Evolutionary conservation across 2,888 invertebrate genomes (phyloP).

Genomic region (Sthenelais limicola): DNA sequence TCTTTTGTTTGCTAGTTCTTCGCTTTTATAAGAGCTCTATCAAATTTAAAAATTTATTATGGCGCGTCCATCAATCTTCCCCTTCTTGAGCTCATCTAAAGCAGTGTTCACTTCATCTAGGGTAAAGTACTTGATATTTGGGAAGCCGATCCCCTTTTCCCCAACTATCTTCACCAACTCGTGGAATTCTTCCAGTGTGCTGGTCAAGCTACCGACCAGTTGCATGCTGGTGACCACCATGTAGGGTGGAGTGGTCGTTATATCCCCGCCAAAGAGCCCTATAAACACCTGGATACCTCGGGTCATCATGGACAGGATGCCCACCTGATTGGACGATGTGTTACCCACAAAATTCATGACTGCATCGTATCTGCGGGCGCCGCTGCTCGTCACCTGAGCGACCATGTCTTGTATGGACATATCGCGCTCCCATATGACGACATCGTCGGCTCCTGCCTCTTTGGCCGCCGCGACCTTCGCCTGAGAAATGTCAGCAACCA

Average conservation of each 20-base stretch:
- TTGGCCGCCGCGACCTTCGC: constrained; percentile 2
- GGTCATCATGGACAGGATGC: neutral
- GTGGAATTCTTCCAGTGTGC: neutral
- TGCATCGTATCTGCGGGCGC: neutral
- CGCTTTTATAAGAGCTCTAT: no score
- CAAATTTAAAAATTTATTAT: neutral
- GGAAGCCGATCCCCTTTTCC: neutral
- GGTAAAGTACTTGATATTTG: neutral
- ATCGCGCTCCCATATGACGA: neutral
- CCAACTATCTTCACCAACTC: neutral
- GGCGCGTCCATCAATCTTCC: neutral
- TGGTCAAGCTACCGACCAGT: neutral
- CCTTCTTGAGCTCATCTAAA: constrained; percentile 1
- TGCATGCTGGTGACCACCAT: neutral
- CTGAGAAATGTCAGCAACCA: neutral
- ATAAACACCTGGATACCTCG: no score
- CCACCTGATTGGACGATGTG: neutral
- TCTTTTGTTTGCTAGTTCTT: no score
- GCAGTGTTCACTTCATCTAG: neutral
- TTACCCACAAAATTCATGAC: neutral
- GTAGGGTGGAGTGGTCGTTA: neutral
- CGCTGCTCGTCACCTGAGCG: neutral
- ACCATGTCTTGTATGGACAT: neutral
- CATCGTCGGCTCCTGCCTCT: neutral
- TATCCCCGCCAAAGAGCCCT: neutral